Percentiles rank a stretch among this genome's conserved stretches.
Evolutionary conservation across 2,113 vertebrate species (phyloP).

Genomic region (Machaerirhynchus nigripectus): DNA sequence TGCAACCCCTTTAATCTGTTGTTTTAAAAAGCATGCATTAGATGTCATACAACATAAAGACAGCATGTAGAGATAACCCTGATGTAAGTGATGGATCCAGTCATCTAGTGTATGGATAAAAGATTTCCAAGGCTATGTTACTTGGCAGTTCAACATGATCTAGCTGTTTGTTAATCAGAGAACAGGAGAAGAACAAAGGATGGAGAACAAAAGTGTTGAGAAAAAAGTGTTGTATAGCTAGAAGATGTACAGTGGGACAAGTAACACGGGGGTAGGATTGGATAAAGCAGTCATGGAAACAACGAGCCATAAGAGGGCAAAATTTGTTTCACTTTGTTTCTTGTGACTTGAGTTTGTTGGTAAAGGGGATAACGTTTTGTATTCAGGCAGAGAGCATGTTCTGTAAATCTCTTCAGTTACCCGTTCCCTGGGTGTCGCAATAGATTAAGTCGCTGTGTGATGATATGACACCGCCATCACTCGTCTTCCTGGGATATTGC

Average conservation of each 20-base stretch:
- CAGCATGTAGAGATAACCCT: background rate
- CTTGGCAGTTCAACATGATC: slow-evolving; percentile 40
- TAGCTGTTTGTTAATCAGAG: slow-evolving; percentile 53
- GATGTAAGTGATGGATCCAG: background rate
- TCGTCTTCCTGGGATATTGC: slow-evolving; percentile 69
- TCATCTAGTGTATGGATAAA: background rate
- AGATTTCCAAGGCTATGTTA: slow-evolving; percentile 18
- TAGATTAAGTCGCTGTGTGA: slow-evolving; percentile 64
- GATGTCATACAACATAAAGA: background rate
- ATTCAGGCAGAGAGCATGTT: slow-evolving; percentile 49
- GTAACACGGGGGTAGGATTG: background rate
- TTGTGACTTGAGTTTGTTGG: slow-evolving; percentile 31
- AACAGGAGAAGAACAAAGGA: slow-evolving; percentile 33
- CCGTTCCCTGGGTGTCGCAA: slow-evolving; percentile 51
- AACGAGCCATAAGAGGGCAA: background rate
- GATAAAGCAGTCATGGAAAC: background rate
- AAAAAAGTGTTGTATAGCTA: background rate
- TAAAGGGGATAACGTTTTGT: slow-evolving; percentile 25
- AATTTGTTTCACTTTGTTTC: slow-evolving; percentile 35
- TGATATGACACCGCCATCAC: slow-evolving; percentile 73
- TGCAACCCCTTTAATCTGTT: background rate
- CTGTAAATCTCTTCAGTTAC: slow-evolving; percentile 51
- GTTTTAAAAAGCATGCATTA: background rate
- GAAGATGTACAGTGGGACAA: background rate
- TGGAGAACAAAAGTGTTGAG: slow-evolving; percentile 1